Conservation (phyloP, 2,797 vertebrate species). For the Hozukius guyotensis region DNA sequence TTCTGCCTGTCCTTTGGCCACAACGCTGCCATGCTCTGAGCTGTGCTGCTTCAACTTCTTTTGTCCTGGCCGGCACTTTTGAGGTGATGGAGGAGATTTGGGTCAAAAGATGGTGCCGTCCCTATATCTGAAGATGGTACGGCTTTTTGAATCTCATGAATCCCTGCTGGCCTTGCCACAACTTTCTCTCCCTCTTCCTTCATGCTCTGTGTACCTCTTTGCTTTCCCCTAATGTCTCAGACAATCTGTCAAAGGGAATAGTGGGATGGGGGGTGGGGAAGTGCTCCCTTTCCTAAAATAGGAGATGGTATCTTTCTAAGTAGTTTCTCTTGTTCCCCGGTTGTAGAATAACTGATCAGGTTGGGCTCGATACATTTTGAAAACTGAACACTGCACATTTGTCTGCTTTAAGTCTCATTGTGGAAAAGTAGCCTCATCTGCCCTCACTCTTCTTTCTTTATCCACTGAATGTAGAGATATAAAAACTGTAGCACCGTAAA, state of each 20-base stretch:
- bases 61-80: background rate
- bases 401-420: conserved; percentile 32
- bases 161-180: conserved; percentile 8
- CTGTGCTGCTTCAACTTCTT: conserved; percentile 15
- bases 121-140: background rate
- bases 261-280: conserved; percentile 13
- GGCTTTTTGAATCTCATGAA: conserved; percentile 3
- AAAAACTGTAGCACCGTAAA: conserved; percentile 7
- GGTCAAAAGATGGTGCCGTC: background rate
- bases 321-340: conserved; percentile 72
- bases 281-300: conserved; percentile 65
- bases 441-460: conserved; percentile 20
- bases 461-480: conserved; percentile 36
- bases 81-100: background rate
- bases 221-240: conserved; percentile 45
- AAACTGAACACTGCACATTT: conserved; percentile 54
- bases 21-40: conserved; percentile 8
- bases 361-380: conserved; percentile 55
- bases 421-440: conserved; percentile 28
- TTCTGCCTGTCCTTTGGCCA: conserved; percentile 40
- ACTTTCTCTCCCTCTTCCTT: conserved; percentile 17
- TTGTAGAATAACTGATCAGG: conserved; percentile 66
- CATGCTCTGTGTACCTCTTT: conserved; percentile 20
- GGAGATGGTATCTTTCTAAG: conserved; percentile 68
- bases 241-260: conserved; percentile 42